phyloP scores from a whole-genome alignment of 2,888 invertebrate species.

The Melanchra persicariae region DNA sequence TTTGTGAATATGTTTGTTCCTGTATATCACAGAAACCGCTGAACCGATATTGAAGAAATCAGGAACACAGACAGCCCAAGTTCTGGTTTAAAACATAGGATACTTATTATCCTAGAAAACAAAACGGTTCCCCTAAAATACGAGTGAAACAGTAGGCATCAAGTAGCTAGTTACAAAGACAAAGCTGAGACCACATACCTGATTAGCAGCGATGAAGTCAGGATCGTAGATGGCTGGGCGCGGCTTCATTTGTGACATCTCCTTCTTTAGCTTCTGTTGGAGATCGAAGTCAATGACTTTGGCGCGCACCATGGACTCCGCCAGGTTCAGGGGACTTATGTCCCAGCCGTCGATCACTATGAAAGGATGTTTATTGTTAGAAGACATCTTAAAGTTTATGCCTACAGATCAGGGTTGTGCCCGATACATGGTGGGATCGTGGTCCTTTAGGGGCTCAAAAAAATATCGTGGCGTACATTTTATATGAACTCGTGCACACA shows the following conservation, averaged over 20 bases:
- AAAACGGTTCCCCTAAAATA: no score
- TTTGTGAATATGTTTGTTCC: no score
- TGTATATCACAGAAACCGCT: no score
- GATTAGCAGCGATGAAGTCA: conserved; percentile 99
- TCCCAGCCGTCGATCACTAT: conserved; percentile 97
- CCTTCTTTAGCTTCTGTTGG: conserved; percentile 94
- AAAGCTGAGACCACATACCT: conserved; percentile 87
- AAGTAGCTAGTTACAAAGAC: no score
- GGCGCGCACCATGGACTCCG: conserved; percentile 96
- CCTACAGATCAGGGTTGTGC: no score
- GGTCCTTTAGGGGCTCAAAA: no score
- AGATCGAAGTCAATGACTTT: conserved; percentile 95
- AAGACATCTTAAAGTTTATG: no score
- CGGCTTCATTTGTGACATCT: conserved; percentile 94
- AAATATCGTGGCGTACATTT: no score
- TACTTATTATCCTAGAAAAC: neutral
- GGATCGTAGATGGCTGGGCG: conserved; percentile 96
- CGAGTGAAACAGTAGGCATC: no score
- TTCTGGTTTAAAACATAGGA: neutral
- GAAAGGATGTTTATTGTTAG: neutral
- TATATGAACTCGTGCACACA: no score
- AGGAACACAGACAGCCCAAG: neutral
- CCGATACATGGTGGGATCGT: no score
- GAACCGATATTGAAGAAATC: no score
- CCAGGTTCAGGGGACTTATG: conserved; percentile 95